These are phyloP conservation scores for Adrianichthys oophorus DNA, from an alignment of 2,797 vertebrate genomes.

Conservation along the genomic window DNA sequence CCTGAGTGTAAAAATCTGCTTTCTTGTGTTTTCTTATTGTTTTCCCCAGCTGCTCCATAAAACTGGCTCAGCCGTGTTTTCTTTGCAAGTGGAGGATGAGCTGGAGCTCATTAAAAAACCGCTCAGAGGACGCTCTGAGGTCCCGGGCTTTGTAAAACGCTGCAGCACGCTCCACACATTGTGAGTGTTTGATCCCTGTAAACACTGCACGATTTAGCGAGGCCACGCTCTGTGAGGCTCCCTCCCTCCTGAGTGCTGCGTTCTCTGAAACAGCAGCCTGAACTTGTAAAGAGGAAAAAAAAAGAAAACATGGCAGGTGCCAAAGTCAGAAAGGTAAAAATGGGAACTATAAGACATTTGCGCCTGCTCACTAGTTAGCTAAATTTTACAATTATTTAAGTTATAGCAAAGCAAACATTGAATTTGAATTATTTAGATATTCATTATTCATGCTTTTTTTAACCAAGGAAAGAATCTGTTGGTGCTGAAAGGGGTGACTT, in stretches of 20 bases:
- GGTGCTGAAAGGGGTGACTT: no score
- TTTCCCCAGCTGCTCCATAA: conserved; percentile 64
- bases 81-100: conserved; percentile 67
- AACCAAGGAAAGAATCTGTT: no score
- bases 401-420: no score
- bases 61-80: conserved; percentile 65
- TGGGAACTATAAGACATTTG: conserved; percentile 54
- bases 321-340: conserved; percentile 58
- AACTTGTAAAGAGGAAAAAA: conserved; percentile 63
- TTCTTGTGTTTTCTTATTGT: conserved; percentile 36
- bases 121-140: conserved; percentile 64
- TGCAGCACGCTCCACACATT: conserved; percentile 49
- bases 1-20: conserved; percentile 46
- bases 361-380: conserved; percentile 16
- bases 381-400: background rate
- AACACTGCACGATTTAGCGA: conserved; percentile 58
- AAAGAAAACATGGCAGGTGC: conserved; percentile 75
- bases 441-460: no score
- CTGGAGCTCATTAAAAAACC: conserved; percentile 71
- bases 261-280: conserved; percentile 53
- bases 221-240: conserved; percentile 72
- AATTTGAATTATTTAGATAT: no score
- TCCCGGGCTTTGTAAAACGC: conserved; percentile 63
- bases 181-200: conserved; percentile 72
- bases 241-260: conserved; percentile 52